Percentiles rank a stretch among this genome's conserved stretches.
Conservation (phyloP, 2,888 invertebrate species). For the Hemistola chrysoprasaria region DNA sequence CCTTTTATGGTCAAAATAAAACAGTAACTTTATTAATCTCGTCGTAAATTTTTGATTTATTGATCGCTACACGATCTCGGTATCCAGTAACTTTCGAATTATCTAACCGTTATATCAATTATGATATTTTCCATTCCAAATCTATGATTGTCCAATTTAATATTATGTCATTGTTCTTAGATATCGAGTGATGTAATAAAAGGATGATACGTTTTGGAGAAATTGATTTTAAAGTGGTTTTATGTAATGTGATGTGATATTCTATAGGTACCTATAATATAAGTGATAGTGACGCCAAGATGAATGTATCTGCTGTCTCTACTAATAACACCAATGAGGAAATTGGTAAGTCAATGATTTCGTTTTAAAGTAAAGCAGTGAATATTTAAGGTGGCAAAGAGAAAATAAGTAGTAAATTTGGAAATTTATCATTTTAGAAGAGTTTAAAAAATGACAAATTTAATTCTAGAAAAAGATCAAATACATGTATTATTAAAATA, state of each 20-base stretch:
- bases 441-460: too few relatives aligned
- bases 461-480: too few relatives aligned
- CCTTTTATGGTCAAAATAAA: too few relatives aligned
- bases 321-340: conserved; percentile 56
- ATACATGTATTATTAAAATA: too few relatives aligned
- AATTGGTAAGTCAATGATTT: conserved; percentile 65
- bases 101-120: conserved; percentile 11
- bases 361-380: too few relatives aligned
- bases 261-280: too few relatives aligned
- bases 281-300: conserved; percentile 41
- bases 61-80: conserved; percentile 2
- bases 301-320: conserved; percentile 58
- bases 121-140: conserved; percentile 22
- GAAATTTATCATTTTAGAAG: too few relatives aligned
- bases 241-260: conserved; percentile 31
- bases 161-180: conserved; percentile 28
- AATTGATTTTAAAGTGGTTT: conserved; percentile 24
- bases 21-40: too few relatives aligned
- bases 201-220: conserved; percentile 11
- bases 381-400: too few relatives aligned
- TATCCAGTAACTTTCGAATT: conserved; percentile 27
- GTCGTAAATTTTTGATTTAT: not conserved
- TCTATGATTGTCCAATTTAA: conserved; percentile 25
- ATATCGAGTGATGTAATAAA: conserved; percentile 13
- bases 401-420: too few relatives aligned